phyloP scores from a whole-genome alignment of 2,888 invertebrate species.

The Alsophila aescularia region DNA sequence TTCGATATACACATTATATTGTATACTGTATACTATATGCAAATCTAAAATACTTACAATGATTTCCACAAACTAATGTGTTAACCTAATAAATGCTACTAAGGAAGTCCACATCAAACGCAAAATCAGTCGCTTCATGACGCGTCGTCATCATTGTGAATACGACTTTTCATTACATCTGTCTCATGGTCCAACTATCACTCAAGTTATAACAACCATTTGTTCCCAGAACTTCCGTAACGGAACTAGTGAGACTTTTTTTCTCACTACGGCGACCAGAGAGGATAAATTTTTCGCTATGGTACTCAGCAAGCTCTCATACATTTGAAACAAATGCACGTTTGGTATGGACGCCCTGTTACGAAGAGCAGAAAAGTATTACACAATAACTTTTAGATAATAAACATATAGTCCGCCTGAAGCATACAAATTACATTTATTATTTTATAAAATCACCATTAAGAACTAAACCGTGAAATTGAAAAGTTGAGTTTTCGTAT shows the following conservation, averaged over 20 bases:
- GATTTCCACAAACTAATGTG: background rate
- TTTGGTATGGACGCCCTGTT: background rate
- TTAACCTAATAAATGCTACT: conserved; percentile 24
- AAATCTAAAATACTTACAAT: background rate
- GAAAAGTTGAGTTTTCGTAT: background rate
- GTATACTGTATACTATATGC: background rate
- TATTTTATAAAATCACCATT: background rate
- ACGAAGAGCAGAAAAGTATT: background rate
- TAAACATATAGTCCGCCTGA: background rate
- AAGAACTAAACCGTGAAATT: background rate
- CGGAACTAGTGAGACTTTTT: too few relatives aligned
- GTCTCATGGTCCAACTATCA: too few relatives aligned
- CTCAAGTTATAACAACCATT: too few relatives aligned
- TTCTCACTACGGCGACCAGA: too few relatives aligned
- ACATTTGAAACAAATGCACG: background rate
- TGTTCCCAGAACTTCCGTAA: too few relatives aligned
- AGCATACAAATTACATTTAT: background rate
- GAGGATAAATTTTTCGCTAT: too few relatives aligned
- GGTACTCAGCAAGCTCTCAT: too few relatives aligned
- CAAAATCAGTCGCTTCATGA: background rate
- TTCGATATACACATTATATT: background rate
- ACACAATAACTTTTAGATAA: background rate
- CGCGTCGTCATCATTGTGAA: too few relatives aligned
- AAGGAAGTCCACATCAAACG: conserved; percentile 7
- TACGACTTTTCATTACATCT: too few relatives aligned